A percentile compares a stretch with the other conserved stretches of the same genome.
phyloP scores from a whole-genome alignment of 2,797 vertebrate genomes.

The Xenops minutus region DNA sequence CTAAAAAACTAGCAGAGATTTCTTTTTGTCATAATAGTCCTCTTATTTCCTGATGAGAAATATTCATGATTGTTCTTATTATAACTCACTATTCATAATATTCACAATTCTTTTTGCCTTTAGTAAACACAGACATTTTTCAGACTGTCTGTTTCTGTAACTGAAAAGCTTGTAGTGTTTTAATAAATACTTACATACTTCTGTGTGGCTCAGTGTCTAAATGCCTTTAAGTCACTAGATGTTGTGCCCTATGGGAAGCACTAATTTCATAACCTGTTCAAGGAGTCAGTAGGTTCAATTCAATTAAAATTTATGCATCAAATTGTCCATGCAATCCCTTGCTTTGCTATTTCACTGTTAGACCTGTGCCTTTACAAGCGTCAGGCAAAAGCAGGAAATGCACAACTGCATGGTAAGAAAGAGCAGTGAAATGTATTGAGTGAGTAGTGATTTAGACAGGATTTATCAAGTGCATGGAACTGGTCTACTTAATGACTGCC shows the following conservation, averaged over 20 bases:
- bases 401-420: background rate
- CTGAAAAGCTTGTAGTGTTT: background rate
- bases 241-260: background rate
- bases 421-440: background rate
- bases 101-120: background rate
- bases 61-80: background rate
- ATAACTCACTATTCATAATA: background rate
- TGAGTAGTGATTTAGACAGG: background rate
- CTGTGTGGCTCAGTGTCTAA: background rate
- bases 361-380: background rate
- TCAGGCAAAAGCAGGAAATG: background rate
- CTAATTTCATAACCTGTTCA: background rate
- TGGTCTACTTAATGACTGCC: background rate
- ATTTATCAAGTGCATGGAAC: background rate
- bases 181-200: background rate
- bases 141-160: background rate
- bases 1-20: background rate
- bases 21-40: background rate
- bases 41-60: background rate
- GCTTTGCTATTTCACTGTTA: background rate
- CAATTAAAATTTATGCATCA: background rate
- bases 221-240: background rate
- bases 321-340: background rate
- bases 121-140: background rate
- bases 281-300: background rate